Evolutionary conservation across 2,888 invertebrate genomes (phyloP).

Genomic region (Luffia ferchaultella): DNA sequence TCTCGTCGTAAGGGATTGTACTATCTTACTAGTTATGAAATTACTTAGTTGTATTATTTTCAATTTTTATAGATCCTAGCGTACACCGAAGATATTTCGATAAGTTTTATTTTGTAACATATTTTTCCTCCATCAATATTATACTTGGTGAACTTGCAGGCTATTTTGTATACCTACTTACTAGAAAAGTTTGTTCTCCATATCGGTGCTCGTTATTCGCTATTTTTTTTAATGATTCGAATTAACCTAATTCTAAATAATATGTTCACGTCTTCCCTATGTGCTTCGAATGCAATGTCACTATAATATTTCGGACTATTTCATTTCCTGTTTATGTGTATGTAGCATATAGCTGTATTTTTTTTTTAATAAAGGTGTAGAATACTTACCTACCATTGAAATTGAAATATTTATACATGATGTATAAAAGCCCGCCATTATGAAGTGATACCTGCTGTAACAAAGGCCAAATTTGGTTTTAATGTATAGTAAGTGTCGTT

Average conservation of each 20-base stretch:
- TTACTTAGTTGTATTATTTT: conserved; percentile 67
- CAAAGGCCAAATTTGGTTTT: conserved; percentile 43
- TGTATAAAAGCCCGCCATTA: conserved; percentile 12
- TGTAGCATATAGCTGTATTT: background rate
- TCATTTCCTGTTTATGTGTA: no score
- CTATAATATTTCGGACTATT: no score
- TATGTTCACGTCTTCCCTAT: no score
- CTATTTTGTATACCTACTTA: background rate
- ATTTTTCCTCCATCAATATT: conserved; percentile 64
- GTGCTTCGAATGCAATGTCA: no score
- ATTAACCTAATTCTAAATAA: no score
- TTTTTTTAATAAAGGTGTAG: background rate
- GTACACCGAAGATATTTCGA: conserved; percentile 67
- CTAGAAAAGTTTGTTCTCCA: background rate
- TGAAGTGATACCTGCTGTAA: conserved; percentile 41
- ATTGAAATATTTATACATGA: background rate
- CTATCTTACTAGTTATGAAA: conserved; percentile 65
- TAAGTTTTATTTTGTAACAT: conserved; percentile 66
- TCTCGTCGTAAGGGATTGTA: conserved; percentile 67
- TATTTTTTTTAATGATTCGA: no score
- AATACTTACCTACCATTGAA: background rate
- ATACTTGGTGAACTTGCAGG: conserved; percentile 26
- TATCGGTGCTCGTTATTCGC: background rate
- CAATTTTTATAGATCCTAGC: conserved; percentile 67
- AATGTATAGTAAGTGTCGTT: conserved; percentile 50